Evolutionary conservation across 2,797 vertebrate genomes (phyloP), one percentile per base, ranked within the genome.

Genomic region (Chelmon rostratus): DNA sequence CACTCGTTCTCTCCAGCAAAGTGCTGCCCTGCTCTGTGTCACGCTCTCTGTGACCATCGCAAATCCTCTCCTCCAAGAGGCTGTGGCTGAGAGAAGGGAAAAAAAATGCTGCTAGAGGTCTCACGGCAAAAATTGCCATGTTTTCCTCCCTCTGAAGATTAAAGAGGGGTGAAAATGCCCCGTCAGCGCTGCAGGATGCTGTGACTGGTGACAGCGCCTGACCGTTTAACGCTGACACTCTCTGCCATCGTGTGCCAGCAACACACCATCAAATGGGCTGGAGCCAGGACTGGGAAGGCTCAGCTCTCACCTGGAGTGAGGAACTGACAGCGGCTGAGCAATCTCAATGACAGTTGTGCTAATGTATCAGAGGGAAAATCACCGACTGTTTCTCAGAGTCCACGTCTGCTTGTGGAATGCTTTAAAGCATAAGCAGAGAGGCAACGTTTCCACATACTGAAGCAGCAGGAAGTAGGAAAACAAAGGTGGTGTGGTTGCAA

Each of bases 221-320:
- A 82, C 73, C 73, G 4, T 80, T 91, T 88, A 87, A 88, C 86
- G 80, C 79, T 13, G 33, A 77, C 16, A 68, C 77, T 83, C 63
- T 68, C 70, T 85, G 68, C 79, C 81, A 44, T 73, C 23, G 23
- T 54, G 76, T 88, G 91, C 88, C 90, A 89, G 78, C 72, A 49
- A 69, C 81, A 67, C 82, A 66, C 79, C 78, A 54, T 81, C 78
- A 83, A 77, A 63, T 76, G 78, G 82, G 58, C 79, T 23, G 37
- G 9, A 54, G 82, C 91, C 85, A 82, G 64, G 54, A 76, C 74
- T 61, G 68, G 65, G 68, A 73, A 74, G 58, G 64, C 79, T 86
- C 54, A 42, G 63, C 65, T 78, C 78, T 87, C 87, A 89, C 90
- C 87, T 89, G 89, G 64, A 86, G 88, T 78, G 80, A 86, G 65